Evolutionary conservation across 1,140 invertebrate species (phyloP).

Genomic region (Oryzaephilus surinamensis): DNA sequence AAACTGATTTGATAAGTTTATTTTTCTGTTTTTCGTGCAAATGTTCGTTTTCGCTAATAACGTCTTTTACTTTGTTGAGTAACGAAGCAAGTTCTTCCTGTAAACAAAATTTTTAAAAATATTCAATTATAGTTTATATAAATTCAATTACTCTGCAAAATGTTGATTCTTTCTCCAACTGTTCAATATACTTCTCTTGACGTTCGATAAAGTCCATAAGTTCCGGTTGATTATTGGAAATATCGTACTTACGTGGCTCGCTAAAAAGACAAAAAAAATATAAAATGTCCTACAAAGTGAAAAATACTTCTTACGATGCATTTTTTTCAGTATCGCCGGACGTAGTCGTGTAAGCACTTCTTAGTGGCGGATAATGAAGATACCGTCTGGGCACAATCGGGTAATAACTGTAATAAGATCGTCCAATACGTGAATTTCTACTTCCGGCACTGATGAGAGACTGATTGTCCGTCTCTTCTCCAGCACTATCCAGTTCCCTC

Average conservation of each 20-base stretch:
- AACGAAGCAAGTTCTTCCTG: slow-evolving; percentile 60
- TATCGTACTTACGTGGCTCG: slow-evolving; percentile 17
- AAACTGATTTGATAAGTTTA: slow-evolving; percentile 45
- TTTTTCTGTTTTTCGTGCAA: slow-evolving; percentile 61
- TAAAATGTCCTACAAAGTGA: background rate
- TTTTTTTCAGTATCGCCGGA: slow-evolving; percentile 14
- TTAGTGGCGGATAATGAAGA: slow-evolving; percentile 23
- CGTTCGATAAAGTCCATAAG: slow-evolving; percentile 64
- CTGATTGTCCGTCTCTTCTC: slow-evolving; percentile 44
- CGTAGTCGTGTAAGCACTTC: slow-evolving; percentile 9
- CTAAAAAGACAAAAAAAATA: slow-evolving; percentile 5
- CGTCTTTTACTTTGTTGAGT: slow-evolving; percentile 67
- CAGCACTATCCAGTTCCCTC: slow-evolving; percentile 36
- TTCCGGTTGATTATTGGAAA: slow-evolving; percentile 34
- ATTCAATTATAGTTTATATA: slow-evolving; percentile 2
- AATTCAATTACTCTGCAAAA: slow-evolving; percentile 52
- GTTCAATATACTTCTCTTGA: slow-evolving; percentile 75
- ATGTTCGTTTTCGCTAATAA: slow-evolving; percentile 69
- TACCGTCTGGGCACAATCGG: slow-evolving; percentile 36
- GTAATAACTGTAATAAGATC: slow-evolving; percentile 21
- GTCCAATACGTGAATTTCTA: slow-evolving; percentile 21
- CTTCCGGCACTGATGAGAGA: slow-evolving; percentile 32
- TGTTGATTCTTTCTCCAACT: slow-evolving; percentile 68
- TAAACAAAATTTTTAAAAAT: slow-evolving; percentile 7
- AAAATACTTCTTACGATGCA: slow-evolving; percentile 9